Conservation (phyloP, 2,113 vertebrate genomes). For the Ceyx cyanopectus region DNA sequence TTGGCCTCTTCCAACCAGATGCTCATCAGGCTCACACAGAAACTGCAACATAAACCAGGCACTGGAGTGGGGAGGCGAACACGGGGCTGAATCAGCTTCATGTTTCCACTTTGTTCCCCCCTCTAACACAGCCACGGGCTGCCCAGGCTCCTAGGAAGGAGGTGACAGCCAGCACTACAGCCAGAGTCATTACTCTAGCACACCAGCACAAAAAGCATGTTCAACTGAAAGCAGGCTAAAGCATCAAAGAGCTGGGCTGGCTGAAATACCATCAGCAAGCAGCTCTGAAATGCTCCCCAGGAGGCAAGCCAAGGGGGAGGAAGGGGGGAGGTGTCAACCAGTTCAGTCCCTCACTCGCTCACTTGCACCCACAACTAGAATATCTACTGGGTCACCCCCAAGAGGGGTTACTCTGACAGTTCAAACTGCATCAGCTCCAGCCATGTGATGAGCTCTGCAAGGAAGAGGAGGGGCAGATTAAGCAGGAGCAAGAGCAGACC, state of each 20-base stretch:
- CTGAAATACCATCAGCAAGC: not conserved
- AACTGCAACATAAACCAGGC: not conserved
- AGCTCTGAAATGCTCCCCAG: not conserved
- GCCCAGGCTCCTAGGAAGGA: not conserved
- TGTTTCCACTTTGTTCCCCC: not conserved
- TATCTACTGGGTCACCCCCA: not conserved
- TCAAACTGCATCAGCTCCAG: not conserved
- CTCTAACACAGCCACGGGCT: not conserved
- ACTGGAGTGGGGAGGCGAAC: not conserved
- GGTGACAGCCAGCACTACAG: not conserved
- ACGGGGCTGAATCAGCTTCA: not conserved
- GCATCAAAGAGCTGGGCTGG: not conserved
- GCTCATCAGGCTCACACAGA: not conserved
- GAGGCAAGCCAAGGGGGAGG: not conserved
- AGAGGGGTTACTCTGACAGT: not conserved
- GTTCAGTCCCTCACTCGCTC: not conserved
- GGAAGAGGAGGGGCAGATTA: not conserved
- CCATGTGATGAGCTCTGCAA: not conserved
- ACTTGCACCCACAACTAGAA: not conserved
- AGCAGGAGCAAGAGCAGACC: not conserved
- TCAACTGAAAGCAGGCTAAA: not conserved
- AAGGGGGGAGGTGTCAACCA: not conserved
- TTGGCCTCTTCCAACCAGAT: not conserved
- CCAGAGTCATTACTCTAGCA: not conserved
- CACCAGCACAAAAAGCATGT: not conserved